Evolutionary conservation across 2,797 vertebrate genomes (phyloP).

Genomic region (Mormyrus hasselquistii): DNA sequence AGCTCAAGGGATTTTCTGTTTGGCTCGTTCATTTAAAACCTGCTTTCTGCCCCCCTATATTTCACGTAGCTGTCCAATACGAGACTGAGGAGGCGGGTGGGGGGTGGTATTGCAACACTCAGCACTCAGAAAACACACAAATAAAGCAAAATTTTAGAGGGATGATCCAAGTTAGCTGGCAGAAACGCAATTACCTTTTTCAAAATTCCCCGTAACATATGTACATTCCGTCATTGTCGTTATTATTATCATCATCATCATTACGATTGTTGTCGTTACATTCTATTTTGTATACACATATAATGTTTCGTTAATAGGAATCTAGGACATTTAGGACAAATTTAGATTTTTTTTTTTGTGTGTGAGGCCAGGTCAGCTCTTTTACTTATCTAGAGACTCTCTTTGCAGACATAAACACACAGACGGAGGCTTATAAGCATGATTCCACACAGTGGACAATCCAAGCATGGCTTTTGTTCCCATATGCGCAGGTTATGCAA

Average conservation of each 20-base stretch:
- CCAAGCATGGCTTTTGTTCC: slow-evolving; percentile 68
- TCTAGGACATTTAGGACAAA: background rate
- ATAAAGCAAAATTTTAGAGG: slow-evolving; percentile 59
- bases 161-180: slow-evolving; percentile 52
- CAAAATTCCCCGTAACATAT: background rate
- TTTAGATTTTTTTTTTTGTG: background rate
- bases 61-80: background rate
- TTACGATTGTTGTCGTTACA: background rate
- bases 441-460: slow-evolving; percentile 65
- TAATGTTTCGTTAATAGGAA: background rate
- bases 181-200: slow-evolving; percentile 24
- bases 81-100: slow-evolving; percentile 31
- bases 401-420: slow-evolving; percentile 62
- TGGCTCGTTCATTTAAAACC: slow-evolving; percentile 28
- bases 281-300: background rate
- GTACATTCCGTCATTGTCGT: background rate
- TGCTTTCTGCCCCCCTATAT: background rate
- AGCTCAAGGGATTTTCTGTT: slow-evolving; percentile 27
- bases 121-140: slow-evolving; percentile 52
- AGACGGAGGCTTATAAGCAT: slow-evolving; percentile 69
- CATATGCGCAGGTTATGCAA: slow-evolving; percentile 69
- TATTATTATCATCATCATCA: background rate
- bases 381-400: background rate
- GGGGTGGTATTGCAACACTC: slow-evolving; percentile 58
- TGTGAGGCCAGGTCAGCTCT: background rate